phyloP scores from a whole-genome alignment of 2,113 vertebrate species.

The Phalacrocorax carbo region DNA sequence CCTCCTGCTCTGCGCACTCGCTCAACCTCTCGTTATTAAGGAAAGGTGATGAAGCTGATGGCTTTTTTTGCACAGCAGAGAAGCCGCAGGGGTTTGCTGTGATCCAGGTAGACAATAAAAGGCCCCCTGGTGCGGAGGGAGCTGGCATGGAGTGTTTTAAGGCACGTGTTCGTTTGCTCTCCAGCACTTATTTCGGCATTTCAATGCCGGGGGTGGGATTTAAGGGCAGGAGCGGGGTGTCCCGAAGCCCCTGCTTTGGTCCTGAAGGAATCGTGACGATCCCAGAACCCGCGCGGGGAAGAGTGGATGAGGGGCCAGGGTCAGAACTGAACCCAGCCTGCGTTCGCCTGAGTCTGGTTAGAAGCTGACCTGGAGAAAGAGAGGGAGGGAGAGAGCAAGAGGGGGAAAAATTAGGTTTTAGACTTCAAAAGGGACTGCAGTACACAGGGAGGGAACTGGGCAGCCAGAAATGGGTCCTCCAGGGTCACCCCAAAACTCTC shows the following conservation, averaged over 20 bases:
- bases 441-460: neutral
- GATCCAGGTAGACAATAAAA: neutral
- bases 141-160: neutral
- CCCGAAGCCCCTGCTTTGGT: neutral
- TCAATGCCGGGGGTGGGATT: accelerated
- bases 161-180: neutral
- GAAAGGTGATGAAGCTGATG: accelerated
- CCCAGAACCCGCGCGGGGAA: neutral
- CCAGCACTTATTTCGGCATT: neutral
- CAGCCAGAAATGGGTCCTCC: accelerated
- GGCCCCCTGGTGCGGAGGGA: neutral
- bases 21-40: too few species aligned
- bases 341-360: conserved; percentile 41
- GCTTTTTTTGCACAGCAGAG: neutral
- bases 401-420: neutral
- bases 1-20: neutral
- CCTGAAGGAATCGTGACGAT: neutral
- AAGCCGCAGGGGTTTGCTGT: neutral
- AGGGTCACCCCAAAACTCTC: neutral
- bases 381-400: neutral
- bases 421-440: neutral
- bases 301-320: accelerated
- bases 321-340: conserved; percentile 81
- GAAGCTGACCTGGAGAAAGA: conserved; percentile 42
- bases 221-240: neutral